Base-by-base conservation (phyloP, 1,140 invertebrate genomes). In the Heterodera schachtii region DNA sequence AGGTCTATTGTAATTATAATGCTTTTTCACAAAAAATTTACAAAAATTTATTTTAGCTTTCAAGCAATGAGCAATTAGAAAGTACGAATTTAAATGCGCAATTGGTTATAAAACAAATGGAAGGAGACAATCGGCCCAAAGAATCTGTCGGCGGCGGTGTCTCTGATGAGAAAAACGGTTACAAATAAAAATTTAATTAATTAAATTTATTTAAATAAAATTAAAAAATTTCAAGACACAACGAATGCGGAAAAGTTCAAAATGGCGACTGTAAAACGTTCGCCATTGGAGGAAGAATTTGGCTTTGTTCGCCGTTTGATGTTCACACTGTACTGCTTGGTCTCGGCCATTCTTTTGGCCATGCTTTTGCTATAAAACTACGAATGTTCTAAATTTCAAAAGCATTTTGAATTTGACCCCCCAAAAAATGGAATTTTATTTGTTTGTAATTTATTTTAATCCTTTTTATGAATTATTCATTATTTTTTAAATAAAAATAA, bases 261-360 rank as follows among this genome's bases (percentile, higher is more conserved):
- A 31, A 31, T 31, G 31, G 31, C 31, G 31, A 31, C 31, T 31
- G 31, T 31, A 78, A 64, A 16, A 49, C 57, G 66, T 64, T 43
- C 77, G 9, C 64, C 64, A 44, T 78, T 78, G 70, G 77, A 78
- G 9, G 44, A 69, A 31, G 77, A 78, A 69, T 71, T 78, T 41
- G 44, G 16, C 6, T 43, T 78, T 31, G 13, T 78, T n/a, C 77
- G 77, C 21, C 77, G 70, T 43, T 69, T 78, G 47, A 41, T 78
- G 6, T 78, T 78, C 70, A 64, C 66, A 49, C 16, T 78, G 66
- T 78, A 66, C 49, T 78, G 52, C 47, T 49, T 69, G 43, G 11
- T 69, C 47, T 66, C 77, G 31, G 44, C 47, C 66, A 78, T 78
- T 47, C 64, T 78, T 43, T 52, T 78, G 31, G 52, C 70, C 21